phyloP scores from a whole-genome alignment of 1,140 invertebrate genomes.

The Heliconius congener region DNA sequence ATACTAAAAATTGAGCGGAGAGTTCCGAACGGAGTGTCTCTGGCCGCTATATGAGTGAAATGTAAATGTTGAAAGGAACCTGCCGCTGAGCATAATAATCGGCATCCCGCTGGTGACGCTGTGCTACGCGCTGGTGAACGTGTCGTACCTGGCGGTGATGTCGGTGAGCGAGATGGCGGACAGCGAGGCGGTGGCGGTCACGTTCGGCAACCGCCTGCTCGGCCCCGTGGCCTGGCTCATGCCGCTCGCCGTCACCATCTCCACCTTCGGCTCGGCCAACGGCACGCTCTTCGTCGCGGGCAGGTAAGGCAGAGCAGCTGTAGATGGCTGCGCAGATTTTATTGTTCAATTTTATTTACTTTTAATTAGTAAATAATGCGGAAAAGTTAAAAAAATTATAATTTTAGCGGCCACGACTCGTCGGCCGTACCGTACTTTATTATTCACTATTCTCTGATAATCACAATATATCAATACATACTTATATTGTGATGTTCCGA shows the following conservation, averaged over 20 bases:
- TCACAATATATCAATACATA: too few species aligned
- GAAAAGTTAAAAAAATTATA: neutral
- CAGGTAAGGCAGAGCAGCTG: constrained; percentile 77
- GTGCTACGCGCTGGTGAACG: constrained; percentile 97
- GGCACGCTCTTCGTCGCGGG: constrained; percentile 96
- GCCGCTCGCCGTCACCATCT: constrained; percentile 96
- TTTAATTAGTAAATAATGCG: neutral
- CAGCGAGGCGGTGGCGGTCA: constrained; percentile 97
- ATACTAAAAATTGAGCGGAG: too few species aligned
- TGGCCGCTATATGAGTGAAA: neutral
- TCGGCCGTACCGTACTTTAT: too few species aligned
- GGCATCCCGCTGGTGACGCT: constrained; percentile 97
- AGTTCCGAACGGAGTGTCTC: too few species aligned
- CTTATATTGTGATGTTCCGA: too few species aligned
- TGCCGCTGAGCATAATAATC: constrained; percentile 97
- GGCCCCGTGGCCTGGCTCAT: constrained; percentile 95
- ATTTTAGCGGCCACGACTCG: too few species aligned
- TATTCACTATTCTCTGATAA: too few species aligned
- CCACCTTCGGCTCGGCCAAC: constrained; percentile 98
- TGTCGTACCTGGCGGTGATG: constrained; percentile 98
- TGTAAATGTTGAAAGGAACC: constrained; percentile 85
- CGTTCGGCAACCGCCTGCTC: constrained; percentile 92
- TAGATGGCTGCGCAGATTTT: too few species aligned
- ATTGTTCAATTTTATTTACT: too few species aligned
- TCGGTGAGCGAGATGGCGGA: constrained; percentile 96